A percentile compares a stretch with the other conserved stretches of the same genome.
These are phyloP conservation scores for Ahaetulla prasina DNA, from an alignment of 2,113 vertebrate genomes.

Conservation along the genomic window DNA sequence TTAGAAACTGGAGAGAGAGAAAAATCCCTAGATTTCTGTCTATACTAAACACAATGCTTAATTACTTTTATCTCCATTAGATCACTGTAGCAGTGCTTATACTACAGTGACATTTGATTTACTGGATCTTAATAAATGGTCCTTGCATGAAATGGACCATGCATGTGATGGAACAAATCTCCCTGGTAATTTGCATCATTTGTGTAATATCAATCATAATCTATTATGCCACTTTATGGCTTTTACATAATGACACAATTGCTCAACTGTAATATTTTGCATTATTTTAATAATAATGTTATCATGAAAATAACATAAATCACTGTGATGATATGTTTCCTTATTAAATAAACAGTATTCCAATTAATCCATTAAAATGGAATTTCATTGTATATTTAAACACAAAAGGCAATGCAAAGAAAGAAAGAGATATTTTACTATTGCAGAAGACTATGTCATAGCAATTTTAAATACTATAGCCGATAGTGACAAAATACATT, in stretches of 20 bases:
- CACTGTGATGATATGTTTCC: not conserved
- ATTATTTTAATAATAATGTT: not conserved
- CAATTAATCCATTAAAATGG: not conserved
- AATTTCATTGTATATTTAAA: not conserved
- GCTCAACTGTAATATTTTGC: not conserved
- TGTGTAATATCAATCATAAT: not conserved
- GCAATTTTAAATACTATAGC: not conserved
- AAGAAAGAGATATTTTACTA: not conserved
- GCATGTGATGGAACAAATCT: not conserved
- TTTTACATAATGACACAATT: not conserved
- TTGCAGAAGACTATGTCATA: not conserved
- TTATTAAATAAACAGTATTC: not conserved
- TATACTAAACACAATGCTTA: not conserved
- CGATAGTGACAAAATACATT: not conserved
- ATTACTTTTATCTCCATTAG: not conserved
- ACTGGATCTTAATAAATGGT: not conserved
- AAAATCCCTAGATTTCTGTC: not conserved
- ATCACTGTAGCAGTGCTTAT: not conserved
- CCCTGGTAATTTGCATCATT: not conserved
- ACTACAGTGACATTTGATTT: not conserved
- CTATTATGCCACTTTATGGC: not conserved
- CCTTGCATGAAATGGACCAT: not conserved
- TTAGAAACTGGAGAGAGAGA: not conserved
- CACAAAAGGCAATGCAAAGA: not conserved
- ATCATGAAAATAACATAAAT: not conserved